Conservation (phyloP, 2,113 vertebrate species). For the Panthera uncia region DNA sequence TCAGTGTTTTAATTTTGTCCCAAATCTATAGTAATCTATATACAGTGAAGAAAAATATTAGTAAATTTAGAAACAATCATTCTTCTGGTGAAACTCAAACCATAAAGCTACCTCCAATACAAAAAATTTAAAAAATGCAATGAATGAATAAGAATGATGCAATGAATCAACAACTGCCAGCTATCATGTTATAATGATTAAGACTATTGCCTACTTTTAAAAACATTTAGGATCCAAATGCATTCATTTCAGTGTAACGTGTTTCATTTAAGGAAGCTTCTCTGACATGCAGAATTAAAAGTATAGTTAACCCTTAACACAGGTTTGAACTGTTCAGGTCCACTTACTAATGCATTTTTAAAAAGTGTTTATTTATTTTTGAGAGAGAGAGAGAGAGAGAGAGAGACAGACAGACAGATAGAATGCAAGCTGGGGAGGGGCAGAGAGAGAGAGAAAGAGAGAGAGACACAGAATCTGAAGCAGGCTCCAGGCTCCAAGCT, state of each 20-base stretch:
- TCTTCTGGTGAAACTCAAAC: slow-evolving; percentile 35
- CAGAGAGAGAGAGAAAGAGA: too few species aligned
- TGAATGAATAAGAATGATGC: neutral
- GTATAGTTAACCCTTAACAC: neutral
- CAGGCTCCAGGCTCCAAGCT: too few species aligned
- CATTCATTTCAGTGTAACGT: neutral
- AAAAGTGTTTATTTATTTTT: too few species aligned
- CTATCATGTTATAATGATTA: neutral
- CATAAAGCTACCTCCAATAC: neutral
- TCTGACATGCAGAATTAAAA: neutral
- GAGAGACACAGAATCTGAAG: too few species aligned
- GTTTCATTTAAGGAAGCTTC: neutral
- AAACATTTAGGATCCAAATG: slow-evolving; percentile 22
- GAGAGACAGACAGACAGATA: too few species aligned
- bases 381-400: too few species aligned
- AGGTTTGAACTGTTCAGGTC: neutral
- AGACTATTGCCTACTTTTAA: neutral
- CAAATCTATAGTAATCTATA: neutral
- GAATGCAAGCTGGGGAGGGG: too few species aligned
- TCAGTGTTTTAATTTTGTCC: neutral
- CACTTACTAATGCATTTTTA: neutral
- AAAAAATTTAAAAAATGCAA: slow-evolving; percentile 27
- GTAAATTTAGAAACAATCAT: slow-evolving; percentile 32
- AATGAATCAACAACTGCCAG: neutral
- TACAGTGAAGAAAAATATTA: neutral